Conservation (phyloP, 1,140 invertebrate genomes). For the Linepithema humile region DNA sequence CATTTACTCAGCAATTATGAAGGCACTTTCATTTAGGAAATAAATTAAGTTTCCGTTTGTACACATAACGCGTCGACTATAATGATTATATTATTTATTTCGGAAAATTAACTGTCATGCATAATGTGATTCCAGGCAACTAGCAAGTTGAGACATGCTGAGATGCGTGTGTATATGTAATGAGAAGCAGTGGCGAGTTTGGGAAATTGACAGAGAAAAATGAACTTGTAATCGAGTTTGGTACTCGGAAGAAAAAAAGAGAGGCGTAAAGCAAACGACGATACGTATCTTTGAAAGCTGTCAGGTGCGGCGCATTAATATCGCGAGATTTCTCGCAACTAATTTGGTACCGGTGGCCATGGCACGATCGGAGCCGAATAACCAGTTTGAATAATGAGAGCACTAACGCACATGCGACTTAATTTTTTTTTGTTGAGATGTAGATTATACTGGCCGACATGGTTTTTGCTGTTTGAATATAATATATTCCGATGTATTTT, state of each 20-base stretch:
- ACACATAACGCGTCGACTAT: not conserved
- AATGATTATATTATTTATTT: constrained; percentile 13
- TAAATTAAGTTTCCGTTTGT: not conserved
- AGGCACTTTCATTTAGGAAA: not conserved
- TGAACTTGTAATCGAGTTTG: not conserved
- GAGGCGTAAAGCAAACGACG: too few relatives aligned
- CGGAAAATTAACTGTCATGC: not conserved
- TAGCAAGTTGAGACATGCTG: not conserved
- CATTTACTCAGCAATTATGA: not conserved
- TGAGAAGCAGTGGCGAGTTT: not conserved
- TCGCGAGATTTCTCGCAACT: not conserved
- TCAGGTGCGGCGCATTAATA: not conserved
- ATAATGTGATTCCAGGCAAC: not conserved
- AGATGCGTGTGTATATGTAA: not conserved
- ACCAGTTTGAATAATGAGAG: constrained; percentile 5
- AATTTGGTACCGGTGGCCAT: not conserved
- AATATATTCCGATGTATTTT: too few relatives aligned
- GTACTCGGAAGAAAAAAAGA: too few relatives aligned
- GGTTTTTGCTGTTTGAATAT: too few relatives aligned
- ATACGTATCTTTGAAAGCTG: not conserved
- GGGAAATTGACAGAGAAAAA: constrained; percentile 20
- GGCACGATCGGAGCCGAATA: not conserved
- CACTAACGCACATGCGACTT: not conserved
- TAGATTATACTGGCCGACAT: too few relatives aligned
- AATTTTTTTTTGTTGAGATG: not conserved